Evolutionary conservation across 30 jellyfish, hydroid and myxozoan genomes (phyloP), one percentile per base, ranked within the genome.

Genomic region (Hydractinia echinata): DNA sequence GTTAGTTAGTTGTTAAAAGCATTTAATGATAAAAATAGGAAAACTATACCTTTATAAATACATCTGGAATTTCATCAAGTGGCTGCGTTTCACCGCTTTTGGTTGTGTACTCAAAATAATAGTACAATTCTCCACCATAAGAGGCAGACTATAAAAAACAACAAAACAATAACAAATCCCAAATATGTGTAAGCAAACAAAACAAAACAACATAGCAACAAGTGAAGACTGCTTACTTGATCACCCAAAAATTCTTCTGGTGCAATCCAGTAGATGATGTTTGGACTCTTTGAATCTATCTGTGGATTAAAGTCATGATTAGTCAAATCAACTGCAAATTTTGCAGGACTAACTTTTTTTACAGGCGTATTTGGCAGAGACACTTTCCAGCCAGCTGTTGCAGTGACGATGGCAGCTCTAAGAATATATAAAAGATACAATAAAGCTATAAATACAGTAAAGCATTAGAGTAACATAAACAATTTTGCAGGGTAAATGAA

Each of bases 211-310:
- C 44, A 30, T 0, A 2, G 21, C 51, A 67, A 67, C 51, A 67
- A 21, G 78, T 19, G 61, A 21, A 80, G 21, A 21, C 5, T 7
- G 14, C 88, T 44, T 76, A 87, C 96, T 69, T 86, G 92, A 76
- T 87, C 87, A 6, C 88, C 82, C 48, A 87, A 72, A 69, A 71
- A 87, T 5, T 73, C 92, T 67, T 76, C 49, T 5, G 96, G 96
- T 6, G 92, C 87, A 18, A 76, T 84, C 96, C 91, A 87, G 72
- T 71, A 81, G 30, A 86, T 83, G 15, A 55, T 83, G 11, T 55
- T 55, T 5, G 79, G 62, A 51, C 55, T 54, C 10, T 64, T 51
- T 30, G 44, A 30, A 30, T 30, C 44, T 30, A 30, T 30, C 44
- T 30, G 44, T 1, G 74, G 74, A 13, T 48, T 44, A 5, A 48